Evolutionary conservation across 2,888 invertebrate genomes (phyloP), one percentile per base, ranked within the genome.

Genomic region (Amphipyra berbera): DNA sequence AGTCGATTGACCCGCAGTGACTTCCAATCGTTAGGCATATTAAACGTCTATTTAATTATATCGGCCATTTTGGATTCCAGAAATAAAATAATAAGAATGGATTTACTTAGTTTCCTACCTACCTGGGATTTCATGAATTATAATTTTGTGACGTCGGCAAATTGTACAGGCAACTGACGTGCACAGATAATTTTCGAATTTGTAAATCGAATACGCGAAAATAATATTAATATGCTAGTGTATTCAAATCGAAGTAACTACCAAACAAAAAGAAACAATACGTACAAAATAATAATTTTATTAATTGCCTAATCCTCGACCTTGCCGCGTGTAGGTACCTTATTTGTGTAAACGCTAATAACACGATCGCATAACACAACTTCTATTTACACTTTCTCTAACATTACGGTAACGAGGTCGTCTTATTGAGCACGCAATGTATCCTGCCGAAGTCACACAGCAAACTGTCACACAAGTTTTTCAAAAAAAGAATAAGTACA

Each of bases 311-410:
- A 76, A 78, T 75, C 61, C 59, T 68, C 82, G 82, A 82, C 82
- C 82, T 82, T 82, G 82, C 67, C 63, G 48, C 53, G 50, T 50
- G 54, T n/a, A n/a, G n/a, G n/a, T 55, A 62, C 62, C 53, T 33
- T 71, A 67, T 76, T 71, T 68, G 59, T 63, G 44, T 61, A 69
- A 69, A 77, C 41, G 41, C 13, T 46, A 71, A 73, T 66, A 76
- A 78, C 63, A 47, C 61, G 55, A 82, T 82, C 80, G 81, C 77
- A 75, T 81, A 82, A 68, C 64, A 68, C 70, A 46, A 63, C 54
- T 69, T 77, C 80, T 84, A 87, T 86, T 84, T 82, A 82, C 76
- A 84, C 83, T 87, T 86, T 86, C 83, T 74, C 78, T 71, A 74
- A 67, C 70, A 75, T 77, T 76, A 76, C 66, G 62, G 58, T 70